These are phyloP conservation scores for Ennomos erosarius DNA, from an alignment of 2,888 invertebrate species.

Conservation along the genomic window DNA sequence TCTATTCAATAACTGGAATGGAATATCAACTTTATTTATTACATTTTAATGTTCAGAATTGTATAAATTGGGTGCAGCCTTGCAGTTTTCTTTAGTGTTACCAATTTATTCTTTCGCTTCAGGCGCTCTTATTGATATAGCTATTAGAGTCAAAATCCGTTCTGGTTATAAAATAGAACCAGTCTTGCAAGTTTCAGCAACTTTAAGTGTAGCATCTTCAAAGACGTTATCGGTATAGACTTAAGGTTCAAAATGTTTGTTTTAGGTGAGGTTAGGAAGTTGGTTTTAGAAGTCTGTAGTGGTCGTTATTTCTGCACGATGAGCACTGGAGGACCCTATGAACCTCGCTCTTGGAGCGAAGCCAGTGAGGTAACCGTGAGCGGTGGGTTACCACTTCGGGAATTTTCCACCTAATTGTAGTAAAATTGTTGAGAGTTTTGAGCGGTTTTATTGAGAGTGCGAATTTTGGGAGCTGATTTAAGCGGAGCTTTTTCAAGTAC, in stretches of 20 bases:
- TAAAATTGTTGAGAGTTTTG: constrained; percentile 17
- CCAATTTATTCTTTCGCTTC: constrained; percentile 10
- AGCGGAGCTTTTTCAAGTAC: not conserved
- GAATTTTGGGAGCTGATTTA: constrained; percentile 7
- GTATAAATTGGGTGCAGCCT: constrained; percentile 29
- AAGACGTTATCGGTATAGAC: not conserved
- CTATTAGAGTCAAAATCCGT: constrained; percentile 37
- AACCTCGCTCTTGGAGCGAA: constrained; percentile 15
- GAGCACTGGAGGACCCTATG: constrained; percentile 51
- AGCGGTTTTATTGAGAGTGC: constrained; percentile 11
- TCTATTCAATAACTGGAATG: constrained; percentile 27
- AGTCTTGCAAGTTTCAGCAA: constrained; percentile 21
- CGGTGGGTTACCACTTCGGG: constrained; percentile 33
- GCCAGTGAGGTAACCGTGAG: constrained; percentile 29
- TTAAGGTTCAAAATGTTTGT: constrained; percentile 11
- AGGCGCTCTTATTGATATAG: constrained; percentile 31
- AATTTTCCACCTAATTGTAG: constrained; percentile 36
- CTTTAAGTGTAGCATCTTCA: not conserved
- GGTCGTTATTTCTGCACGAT: constrained; percentile 64
- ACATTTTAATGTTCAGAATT: constrained; percentile 36
- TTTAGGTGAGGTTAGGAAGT: constrained; percentile 1
- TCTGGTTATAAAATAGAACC: constrained; percentile 9
- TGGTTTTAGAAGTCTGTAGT: constrained; percentile 45
- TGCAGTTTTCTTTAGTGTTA: constrained; percentile 20
- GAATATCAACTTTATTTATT: constrained; percentile 41